Conservation (phyloP, 1,140 invertebrate genomes). For the Drosophila tropicalis region DNA sequence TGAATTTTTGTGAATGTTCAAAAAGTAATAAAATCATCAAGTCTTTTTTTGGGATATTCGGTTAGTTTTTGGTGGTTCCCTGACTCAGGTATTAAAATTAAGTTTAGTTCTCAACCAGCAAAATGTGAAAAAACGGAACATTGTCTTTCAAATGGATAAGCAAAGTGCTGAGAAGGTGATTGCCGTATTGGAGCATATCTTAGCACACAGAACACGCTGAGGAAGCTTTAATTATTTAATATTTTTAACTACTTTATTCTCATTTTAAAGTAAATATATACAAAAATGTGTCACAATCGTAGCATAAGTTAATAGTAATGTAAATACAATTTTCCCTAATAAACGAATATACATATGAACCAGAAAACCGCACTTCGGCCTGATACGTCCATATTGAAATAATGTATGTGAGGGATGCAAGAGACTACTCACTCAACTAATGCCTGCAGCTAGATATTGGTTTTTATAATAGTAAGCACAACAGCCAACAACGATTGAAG, state of each 20-base stretch:
- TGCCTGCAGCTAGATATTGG: slow-evolving; percentile 74
- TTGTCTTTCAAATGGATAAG: slow-evolving; percentile 62
- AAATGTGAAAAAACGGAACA: slow-evolving; percentile 8
- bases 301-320: too few species aligned
- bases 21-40: slow-evolving; percentile 45
- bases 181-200: slow-evolving; percentile 42
- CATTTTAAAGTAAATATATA: too few species aligned
- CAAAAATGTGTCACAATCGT: too few species aligned
- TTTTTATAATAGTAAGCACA: slow-evolving; percentile 82
- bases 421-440: slow-evolving; percentile 68
- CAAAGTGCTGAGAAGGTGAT: slow-evolving; percentile 47
- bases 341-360: slow-evolving; percentile 57
- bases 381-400: slow-evolving; percentile 38
- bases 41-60: slow-evolving; percentile 70
- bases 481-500: slow-evolving; percentile 77
- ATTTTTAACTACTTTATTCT: too few species aligned
- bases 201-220: too few species aligned
- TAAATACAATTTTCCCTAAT: slow-evolving; percentile 38
- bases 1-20: slow-evolving; percentile 41
- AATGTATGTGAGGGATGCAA: slow-evolving; percentile 44
- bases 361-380: slow-evolving; percentile 55
- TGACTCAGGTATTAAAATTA: slow-evolving; percentile 48
- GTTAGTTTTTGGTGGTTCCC: slow-evolving; percentile 46
- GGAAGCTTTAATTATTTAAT: too few species aligned
- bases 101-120: slow-evolving; percentile 41